Evolutionary conservation across 2,888 invertebrate species (phyloP).

Genomic region (Tromatobia lineatoria): DNA sequence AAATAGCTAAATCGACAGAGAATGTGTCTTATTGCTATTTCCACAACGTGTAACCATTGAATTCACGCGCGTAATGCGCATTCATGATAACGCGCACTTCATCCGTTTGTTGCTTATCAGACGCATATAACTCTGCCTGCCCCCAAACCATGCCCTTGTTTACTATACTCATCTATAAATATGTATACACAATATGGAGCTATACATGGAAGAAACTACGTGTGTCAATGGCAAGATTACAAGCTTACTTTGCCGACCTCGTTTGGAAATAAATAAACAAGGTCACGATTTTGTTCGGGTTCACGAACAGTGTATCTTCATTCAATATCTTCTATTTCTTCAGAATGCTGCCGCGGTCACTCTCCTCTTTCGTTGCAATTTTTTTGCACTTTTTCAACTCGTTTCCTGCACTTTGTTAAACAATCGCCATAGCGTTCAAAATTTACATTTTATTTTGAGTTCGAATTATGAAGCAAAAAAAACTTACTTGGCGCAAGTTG

Average conservation of each 20-base stretch:
- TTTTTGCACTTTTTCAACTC: not conserved
- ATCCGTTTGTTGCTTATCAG: slow-evolving; percentile 74
- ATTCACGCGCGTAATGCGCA: slow-evolving; percentile 69
- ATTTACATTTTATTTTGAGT: too few species aligned
- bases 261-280: slow-evolving; percentile 77
- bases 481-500: too few species aligned
- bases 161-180: slow-evolving; percentile 79
- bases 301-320: slow-evolving; percentile 4
- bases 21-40: not conserved
- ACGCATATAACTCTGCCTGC: slow-evolving; percentile 69
- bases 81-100: slow-evolving; percentile 61
- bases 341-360: not conserved
- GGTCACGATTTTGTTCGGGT: slow-evolving; percentile 69
- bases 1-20: not conserved
- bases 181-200: slow-evolving; percentile 33
- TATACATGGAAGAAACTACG: slow-evolving; percentile 4
- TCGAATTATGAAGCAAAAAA: too few species aligned
- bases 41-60: slow-evolving; percentile 10
- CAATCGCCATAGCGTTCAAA: too few species aligned
- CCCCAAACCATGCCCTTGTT: slow-evolving; percentile 79
- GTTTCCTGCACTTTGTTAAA: too few species aligned
- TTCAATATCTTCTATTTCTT: not conserved
- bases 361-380: not conserved
- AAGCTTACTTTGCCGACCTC: slow-evolving; percentile 70
- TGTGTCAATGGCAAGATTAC: slow-evolving; percentile 70